phyloP scores from a whole-genome alignment of 2,113 vertebrate genomes.

The Phyllostomus hastatus region DNA sequence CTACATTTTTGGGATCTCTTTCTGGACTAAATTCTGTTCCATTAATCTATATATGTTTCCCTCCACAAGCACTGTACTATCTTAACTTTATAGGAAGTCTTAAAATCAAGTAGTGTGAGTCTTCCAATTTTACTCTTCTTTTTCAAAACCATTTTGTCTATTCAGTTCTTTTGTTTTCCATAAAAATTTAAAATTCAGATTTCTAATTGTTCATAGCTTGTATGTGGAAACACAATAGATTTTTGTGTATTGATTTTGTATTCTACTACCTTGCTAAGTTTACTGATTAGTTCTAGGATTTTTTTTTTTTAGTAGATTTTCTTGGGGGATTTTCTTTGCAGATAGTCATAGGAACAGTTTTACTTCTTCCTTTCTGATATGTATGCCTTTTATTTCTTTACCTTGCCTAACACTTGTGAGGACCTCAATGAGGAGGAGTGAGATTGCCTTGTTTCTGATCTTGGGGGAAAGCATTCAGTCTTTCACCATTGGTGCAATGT shows the following conservation, averaged over 20 bases:
- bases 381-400: background rate
- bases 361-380: background rate
- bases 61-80: background rate
- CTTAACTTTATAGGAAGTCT: background rate
- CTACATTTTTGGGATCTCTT: background rate
- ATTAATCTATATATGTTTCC: background rate
- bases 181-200: background rate
- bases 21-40: background rate
- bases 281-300: no score
- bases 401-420: background rate
- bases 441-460: background rate
- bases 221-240: background rate
- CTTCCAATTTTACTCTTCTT: background rate
- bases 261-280: background rate
- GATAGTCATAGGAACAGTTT: background rate
- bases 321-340: background rate
- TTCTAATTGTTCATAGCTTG: background rate
- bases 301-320: background rate
- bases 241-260: background rate
- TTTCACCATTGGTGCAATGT: background rate
- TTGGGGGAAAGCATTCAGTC: background rate
- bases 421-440: background rate
- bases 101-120: background rate
- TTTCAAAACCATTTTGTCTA: background rate
- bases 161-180: background rate